Percentiles rank a stretch among this genome's conserved stretches.
Conservation (phyloP, 2,888 invertebrate species). For the Leucophenga montana region DNA sequence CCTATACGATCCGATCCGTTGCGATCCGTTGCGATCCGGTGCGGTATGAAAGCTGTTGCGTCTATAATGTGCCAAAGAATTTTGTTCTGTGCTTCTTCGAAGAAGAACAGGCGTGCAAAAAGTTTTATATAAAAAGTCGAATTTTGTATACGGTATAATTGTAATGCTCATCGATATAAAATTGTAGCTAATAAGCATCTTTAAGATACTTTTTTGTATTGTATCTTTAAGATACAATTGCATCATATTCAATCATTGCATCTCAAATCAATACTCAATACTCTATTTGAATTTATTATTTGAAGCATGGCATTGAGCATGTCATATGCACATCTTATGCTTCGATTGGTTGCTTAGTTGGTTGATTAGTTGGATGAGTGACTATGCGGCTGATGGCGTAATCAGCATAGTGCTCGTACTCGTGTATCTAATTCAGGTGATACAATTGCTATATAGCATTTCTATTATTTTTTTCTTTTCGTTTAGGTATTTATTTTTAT, state of each 20-base stretch:
- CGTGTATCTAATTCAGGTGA: slow-evolving; percentile 33
- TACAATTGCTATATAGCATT: slow-evolving; percentile 17
- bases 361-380: not conserved
- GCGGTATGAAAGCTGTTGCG: not conserved
- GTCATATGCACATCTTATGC: not conserved
- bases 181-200: no score
- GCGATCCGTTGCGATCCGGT: not conserved
- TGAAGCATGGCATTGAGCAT: no score
- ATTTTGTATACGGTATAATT: slow-evolving; percentile 4
- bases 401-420: slow-evolving; percentile 10
- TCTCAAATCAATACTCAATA: no score
- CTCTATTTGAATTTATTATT: no score
- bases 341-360: not conserved
- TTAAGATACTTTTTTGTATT: no score
- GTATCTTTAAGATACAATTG: no score
- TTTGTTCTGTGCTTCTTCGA: not conserved
- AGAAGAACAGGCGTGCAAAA: not conserved
- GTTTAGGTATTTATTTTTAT: slow-evolving; percentile 14
- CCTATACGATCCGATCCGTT: slow-evolving; percentile 26
- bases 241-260: no score
- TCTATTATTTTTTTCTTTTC: not conserved
- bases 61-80: slow-evolving; percentile 31
- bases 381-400: not conserved
- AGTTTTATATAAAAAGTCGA: not conserved
- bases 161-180: no score